Evolutionary conservation across 2,113 vertebrate species (phyloP).

Genomic region (Carassius carassius): DNA sequence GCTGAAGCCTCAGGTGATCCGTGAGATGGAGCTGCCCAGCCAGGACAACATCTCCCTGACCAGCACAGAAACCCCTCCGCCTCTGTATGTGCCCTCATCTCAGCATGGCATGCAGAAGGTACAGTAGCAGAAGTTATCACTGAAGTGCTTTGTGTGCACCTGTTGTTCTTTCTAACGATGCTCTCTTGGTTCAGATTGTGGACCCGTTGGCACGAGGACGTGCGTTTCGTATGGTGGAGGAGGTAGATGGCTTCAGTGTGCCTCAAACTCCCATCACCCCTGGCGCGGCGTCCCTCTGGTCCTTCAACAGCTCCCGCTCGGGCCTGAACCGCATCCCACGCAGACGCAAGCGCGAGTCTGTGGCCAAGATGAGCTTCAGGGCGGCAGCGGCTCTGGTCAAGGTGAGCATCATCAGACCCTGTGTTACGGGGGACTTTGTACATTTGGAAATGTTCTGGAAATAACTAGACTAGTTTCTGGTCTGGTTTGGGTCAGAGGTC

Average conservation of each 20-base stretch:
- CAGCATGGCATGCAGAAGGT: conserved; percentile 98
- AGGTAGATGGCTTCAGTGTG: conserved; percentile 87
- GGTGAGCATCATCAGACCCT: conserved; percentile 65
- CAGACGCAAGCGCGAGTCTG: conserved; percentile 91
- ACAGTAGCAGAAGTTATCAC: background rate
- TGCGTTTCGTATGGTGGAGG: conserved; percentile 93
- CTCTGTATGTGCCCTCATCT: conserved; percentile 88
- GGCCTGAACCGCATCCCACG: conserved; percentile 90
- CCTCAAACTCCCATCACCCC: conserved; percentile 94
- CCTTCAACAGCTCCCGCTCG: conserved; percentile 96
- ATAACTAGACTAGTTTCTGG: background rate
- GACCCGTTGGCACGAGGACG: conserved; percentile 93
- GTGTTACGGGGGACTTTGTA: background rate
- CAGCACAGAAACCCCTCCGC: conserved; percentile 95
- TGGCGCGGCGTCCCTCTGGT: conserved; percentile 90
- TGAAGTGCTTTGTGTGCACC: background rate
- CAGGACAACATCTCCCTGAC: conserved; percentile 96
- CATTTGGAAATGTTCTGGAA: background rate
- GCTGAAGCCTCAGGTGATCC: conserved; percentile 93
- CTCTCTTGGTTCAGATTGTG: conserved; percentile 82
- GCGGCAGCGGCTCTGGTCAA: conserved; percentile 92
- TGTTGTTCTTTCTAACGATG: background rate
- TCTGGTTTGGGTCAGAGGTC: background rate
- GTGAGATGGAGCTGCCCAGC: conserved; percentile 95
- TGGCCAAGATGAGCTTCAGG: conserved; percentile 98